Base-by-base conservation (phyloP, 1,140 invertebrate species). In the Ctenoplectra terminalis region DNA sequence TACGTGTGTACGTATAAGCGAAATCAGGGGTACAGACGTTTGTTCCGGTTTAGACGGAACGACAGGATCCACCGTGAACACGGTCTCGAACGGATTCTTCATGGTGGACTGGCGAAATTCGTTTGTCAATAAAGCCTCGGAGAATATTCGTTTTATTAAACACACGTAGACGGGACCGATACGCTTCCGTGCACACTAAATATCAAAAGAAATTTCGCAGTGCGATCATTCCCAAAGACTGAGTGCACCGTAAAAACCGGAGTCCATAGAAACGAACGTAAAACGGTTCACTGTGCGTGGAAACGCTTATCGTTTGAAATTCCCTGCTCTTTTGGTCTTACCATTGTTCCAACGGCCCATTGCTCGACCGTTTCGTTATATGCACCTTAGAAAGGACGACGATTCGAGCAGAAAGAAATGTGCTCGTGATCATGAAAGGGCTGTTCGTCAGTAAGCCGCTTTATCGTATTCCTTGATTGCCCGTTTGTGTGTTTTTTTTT, bases 261-360 rank as follows among this genome's bases (percentile, higher is more conserved):
- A 78, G 78, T 77, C 64, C 72, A 78, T 82, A 85, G 84, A 69
- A 78, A 82, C 29, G 80, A 58, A 77, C 83, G 63, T 86, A 85
- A 86, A 86, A 82, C 34, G 63, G 40, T 61, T 56, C 43, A 73
- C 48, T 60, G 50, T 77, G 80, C 73, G 74, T 86, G 64, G 11
- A 61, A 82, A 82, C 74, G 80, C 37, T 86, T 82, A 85, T 82
- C 79, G 83, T 82, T 82, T 72, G 52, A 82, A 82, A 86, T 86
- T 82, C 52, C 56, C 75, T 73, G 63, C 73, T 82, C 74, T 37
- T 85, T 82, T 56, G 73, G 79, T 61, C 54, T 79, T 79, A 70
- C 74, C 60, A 86, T 74, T 82, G 58, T 86, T 82, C 70, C 69
- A 78, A 86, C 73, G 50, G 64, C 15, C 63, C 73, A 58, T 78